Percentiles rank a stretch among this genome's conserved stretches.
phyloP scores from a whole-genome alignment of 2,888 invertebrate genomes.

The Nemurella pictetii region DNA sequence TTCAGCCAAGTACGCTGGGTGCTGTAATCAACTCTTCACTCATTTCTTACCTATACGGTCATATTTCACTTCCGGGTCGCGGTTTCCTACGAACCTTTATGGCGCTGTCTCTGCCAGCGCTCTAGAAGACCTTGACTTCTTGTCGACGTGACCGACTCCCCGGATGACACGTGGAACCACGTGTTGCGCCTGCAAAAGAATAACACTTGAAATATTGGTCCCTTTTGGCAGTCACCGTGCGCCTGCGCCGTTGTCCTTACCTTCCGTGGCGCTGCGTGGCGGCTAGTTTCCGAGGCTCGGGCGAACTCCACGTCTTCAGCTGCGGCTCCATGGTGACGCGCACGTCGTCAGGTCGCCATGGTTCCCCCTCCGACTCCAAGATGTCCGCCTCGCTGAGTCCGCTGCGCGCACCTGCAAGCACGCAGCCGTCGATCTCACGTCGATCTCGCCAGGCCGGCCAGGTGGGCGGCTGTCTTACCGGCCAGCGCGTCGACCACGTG shows the following conservation, averaged over 20 bases:
- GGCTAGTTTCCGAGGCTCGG: constrained; percentile 62
- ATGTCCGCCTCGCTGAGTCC: constrained; percentile 76
- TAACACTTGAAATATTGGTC: not conserved
- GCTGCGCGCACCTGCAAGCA: constrained; percentile 54
- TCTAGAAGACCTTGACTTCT: constrained; percentile 8
- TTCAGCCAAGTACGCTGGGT: not conserved
- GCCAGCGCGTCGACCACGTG: constrained; percentile 76
- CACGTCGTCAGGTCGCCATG: constrained; percentile 65
- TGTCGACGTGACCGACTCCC: not conserved
- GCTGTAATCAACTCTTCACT: too few relatives aligned
- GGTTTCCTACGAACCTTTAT: constrained; percentile 17
- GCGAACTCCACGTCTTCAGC: constrained; percentile 48
- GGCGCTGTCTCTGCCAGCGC: constrained; percentile 23
- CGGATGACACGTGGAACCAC: not conserved
- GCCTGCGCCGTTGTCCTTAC: too few relatives aligned
- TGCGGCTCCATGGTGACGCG: constrained; percentile 53
- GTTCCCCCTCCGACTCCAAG: constrained; percentile 65
- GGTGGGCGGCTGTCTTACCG: constrained; percentile 46
- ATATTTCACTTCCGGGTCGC: not conserved
- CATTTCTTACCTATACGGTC: not conserved
- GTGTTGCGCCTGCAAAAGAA: constrained; percentile 15
- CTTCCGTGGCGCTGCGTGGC: too few relatives aligned
- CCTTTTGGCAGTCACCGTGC: not conserved
- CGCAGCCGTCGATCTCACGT: too few relatives aligned
- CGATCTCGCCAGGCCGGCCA: too few relatives aligned